Conservation (phyloP, 2,113 vertebrate species). For the Scartelaos histophorus region DNA sequence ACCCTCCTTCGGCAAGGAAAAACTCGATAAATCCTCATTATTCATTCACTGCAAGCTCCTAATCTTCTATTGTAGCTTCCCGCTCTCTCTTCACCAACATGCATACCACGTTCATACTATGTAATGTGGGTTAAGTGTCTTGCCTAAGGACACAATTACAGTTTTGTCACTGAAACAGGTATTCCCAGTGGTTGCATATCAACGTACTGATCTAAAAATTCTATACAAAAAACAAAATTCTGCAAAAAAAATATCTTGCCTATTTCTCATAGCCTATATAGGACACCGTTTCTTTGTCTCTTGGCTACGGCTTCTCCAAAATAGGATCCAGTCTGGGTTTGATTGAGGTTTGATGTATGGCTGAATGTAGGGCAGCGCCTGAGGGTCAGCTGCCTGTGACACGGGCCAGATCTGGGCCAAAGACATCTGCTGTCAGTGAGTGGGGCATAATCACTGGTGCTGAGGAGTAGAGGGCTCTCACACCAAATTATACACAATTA, state of each 20-base stretch:
- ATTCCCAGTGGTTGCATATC: too few species aligned
- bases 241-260: not conserved
- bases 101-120: too few species aligned
- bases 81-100: too few species aligned
- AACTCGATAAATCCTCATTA: too few species aligned
- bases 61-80: too few species aligned
- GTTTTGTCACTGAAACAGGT: too few species aligned
- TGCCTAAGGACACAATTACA: too few species aligned
- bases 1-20: too few species aligned
- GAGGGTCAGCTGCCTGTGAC: conserved; percentile 39
- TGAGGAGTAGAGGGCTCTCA: not conserved
- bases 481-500: conserved; percentile 2
- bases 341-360: conserved; percentile 26
- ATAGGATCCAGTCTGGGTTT: not conserved
- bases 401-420: conserved; percentile 36
- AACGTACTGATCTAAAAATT: not conserved
- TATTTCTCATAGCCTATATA: not conserved
- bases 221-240: not conserved
- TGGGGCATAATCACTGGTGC: conserved; percentile 10
- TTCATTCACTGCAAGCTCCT: not conserved
- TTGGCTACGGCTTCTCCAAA: not conserved
- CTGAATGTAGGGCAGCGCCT: conserved; percentile 51
- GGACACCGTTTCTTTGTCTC: not conserved
- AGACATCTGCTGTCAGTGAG: conserved; percentile 10
- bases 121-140: too few species aligned